Evolutionary conservation across 2,888 invertebrate genomes (phyloP), one percentile per base, ranked within the genome.

Genomic region (Imbricaverruca yamaguchii): DNA sequence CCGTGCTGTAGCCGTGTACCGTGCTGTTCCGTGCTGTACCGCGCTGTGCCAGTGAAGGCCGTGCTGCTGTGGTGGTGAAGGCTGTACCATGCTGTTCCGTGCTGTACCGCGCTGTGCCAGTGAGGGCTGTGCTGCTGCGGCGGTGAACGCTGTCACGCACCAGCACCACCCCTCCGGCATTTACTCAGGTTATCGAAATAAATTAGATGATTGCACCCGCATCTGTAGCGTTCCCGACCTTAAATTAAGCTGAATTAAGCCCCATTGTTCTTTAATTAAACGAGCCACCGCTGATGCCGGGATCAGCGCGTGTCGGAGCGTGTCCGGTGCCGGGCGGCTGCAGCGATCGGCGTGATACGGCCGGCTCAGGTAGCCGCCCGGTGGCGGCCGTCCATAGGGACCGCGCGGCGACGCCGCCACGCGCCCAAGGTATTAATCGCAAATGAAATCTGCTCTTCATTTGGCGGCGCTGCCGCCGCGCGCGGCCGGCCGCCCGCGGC

Each of bases 141-240:
- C 15, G 39, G 39, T 39, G 39, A 39, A 39, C 4, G 39, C 39
- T 39, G 39, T 39, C 39, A 15, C 69, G 15, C 69, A 10, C 39
- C 23, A 7, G 23, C 69, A 65, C 10, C 63, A n/a, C 69, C 69
- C 69, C 69, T 69, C 69, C 23, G 39, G 39, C 74, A 74, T 55
- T 74, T 74, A 74, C 74, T 74, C 74, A 74, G 74, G 74, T 74
- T 74, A 74, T 74, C 74, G 55, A 74, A 74, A 74, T 74, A 74
- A 74, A 74, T 74, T 74, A 74, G 74, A 74, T 74, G 74, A 74
- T 74, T 74, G 74, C 74, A 21, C 74, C 74, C 74, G 74, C 74
- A 74, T 74, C 74, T 74, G 74, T 55, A 55, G 53, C 74, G 74
- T 55, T 55, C 74, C 74, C 74, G 74, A 74, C 74, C 74, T 74